phyloP scores from a whole-genome alignment of 2,113 vertebrate species.

The Galbula dea region DNA sequence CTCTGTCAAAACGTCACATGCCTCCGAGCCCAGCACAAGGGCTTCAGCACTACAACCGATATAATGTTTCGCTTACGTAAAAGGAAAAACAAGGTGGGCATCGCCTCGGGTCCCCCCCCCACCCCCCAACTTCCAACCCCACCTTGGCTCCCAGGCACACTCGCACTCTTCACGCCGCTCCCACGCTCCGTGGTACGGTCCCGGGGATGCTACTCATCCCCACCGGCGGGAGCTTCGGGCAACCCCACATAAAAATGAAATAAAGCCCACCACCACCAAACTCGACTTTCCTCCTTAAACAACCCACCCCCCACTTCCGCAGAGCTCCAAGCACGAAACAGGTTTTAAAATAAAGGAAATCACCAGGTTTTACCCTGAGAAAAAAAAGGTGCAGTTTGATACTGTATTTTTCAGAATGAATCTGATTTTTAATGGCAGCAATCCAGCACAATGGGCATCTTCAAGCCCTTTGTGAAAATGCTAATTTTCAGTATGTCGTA shows the following conservation, averaged over 20 bases:
- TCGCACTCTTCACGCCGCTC: background rate
- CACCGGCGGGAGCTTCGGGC: background rate
- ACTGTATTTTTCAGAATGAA: background rate
- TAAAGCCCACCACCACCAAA: background rate
- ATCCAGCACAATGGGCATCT: conserved; percentile 66
- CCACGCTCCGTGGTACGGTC: background rate
- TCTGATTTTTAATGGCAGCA: conserved; percentile 48
- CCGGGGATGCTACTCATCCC: background rate
- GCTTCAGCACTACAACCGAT: conserved; percentile 6
- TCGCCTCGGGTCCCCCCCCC: too few relatives aligned
- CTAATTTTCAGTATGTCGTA: conserved; percentile 64
- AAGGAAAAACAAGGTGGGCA: background rate
- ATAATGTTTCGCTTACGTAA: conserved; percentile 35
- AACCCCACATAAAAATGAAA: accelerated
- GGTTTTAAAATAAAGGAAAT: background rate
- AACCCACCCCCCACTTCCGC: background rate
- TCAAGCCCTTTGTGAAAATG: conserved; percentile 69
- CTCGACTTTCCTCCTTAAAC: background rate
- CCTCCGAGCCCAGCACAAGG: conserved; percentile 5
- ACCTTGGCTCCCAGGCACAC: background rate
- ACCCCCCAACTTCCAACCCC: too few relatives aligned
- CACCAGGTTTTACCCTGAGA: background rate
- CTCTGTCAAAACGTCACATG: conserved; percentile 68
- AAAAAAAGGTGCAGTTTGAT: background rate
- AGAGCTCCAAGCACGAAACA: too few relatives aligned